These are phyloP conservation scores for Neodontobutis hainanensis DNA, from an alignment of 2,113 vertebrate genomes.

Conservation along the genomic window DNA sequence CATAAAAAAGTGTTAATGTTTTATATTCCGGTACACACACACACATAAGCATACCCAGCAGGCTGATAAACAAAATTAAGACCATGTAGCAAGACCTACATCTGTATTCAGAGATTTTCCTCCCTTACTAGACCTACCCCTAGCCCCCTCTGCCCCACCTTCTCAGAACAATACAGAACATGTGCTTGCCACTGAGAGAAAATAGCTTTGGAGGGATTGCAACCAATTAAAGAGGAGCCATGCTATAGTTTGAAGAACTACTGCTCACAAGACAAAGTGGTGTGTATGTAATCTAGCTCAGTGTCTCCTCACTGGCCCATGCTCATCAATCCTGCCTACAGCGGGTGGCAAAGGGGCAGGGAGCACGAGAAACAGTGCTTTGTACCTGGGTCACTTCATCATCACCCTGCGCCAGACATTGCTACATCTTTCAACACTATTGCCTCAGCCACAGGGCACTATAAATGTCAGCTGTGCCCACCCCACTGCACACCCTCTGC, in stretches of 20 bases:
- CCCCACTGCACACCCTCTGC: constrained; percentile 8
- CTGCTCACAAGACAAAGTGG: constrained; percentile 72
- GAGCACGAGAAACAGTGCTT: constrained; percentile 35
- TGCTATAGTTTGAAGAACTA: constrained; percentile 62
- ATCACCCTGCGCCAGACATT: constrained; percentile 48
- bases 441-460: constrained; percentile 44
- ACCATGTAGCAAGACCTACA: constrained; percentile 36
- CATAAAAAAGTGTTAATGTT: constrained; percentile 53
- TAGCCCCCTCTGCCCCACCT: not conserved
- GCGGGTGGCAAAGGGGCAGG: constrained; percentile 66
- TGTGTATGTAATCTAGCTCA: constrained; percentile 74
- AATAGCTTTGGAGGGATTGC: constrained; percentile 57
- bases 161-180: constrained; percentile 44
- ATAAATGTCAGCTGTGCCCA: constrained; percentile 65
- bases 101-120: constrained; percentile 40
- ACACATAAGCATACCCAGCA: constrained; percentile 20
- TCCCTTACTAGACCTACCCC: constrained; percentile 11
- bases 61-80: constrained; percentile 44
- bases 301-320: constrained; percentile 60
- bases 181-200: constrained; percentile 19
- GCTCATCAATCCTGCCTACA: constrained; percentile 75
- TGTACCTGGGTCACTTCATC: constrained; percentile 68
- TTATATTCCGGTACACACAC: constrained; percentile 53
- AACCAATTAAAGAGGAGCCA: constrained; percentile 69
- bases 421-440: constrained; percentile 37